Percentiles rank a stretch among this genome's conserved stretches.
Conservation (phyloP, 2,113 vertebrate genomes). For the Opisthocomus hoazin region DNA sequence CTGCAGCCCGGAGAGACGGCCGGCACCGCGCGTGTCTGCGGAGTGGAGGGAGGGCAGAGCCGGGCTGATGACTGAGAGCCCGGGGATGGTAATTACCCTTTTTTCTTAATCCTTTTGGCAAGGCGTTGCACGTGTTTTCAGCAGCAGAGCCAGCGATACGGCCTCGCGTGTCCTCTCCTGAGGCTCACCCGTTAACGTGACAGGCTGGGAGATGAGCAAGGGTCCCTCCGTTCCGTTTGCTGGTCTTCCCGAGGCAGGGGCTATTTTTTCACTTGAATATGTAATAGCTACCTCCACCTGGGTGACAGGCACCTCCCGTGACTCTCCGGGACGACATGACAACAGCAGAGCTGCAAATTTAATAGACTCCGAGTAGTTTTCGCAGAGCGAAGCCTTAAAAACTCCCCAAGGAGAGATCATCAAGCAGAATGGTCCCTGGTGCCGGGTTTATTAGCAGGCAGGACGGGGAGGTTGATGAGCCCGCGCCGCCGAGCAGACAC, state of each 20-base stretch:
- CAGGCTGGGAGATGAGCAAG: background rate
- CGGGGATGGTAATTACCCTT: background rate
- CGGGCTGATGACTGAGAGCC: background rate
- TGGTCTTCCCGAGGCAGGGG: background rate
- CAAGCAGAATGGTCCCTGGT: constrained; percentile 77
- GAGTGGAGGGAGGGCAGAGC: background rate
- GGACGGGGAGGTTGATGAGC: constrained; percentile 81
- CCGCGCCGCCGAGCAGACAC: constrained; percentile 70
- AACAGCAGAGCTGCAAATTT: constrained; percentile 73
- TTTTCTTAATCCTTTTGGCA: background rate
- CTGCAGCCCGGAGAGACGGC: background rate
- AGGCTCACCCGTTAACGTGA: background rate
- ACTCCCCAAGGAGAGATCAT: constrained; percentile 82
- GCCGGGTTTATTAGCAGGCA: constrained; percentile 80
- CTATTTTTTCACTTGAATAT: constrained; percentile 48
- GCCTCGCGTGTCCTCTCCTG: accelerated
- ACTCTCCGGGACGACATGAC: constrained; percentile 72
- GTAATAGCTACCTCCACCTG: constrained; percentile 68
- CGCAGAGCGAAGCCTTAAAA: constrained; percentile 69
- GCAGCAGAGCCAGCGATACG: background rate
- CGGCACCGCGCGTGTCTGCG: background rate
- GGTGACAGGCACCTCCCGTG: constrained; percentile 78
- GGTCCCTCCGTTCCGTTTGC: background rate
- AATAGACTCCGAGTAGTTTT: constrained; percentile 78
- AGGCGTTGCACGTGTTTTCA: background rate